Percentiles rank a stretch among this genome's conserved stretches.
These are phyloP conservation scores for Podarcis siculus DNA, from an alignment of 2,797 vertebrate genomes.

Conservation along the genomic window DNA sequence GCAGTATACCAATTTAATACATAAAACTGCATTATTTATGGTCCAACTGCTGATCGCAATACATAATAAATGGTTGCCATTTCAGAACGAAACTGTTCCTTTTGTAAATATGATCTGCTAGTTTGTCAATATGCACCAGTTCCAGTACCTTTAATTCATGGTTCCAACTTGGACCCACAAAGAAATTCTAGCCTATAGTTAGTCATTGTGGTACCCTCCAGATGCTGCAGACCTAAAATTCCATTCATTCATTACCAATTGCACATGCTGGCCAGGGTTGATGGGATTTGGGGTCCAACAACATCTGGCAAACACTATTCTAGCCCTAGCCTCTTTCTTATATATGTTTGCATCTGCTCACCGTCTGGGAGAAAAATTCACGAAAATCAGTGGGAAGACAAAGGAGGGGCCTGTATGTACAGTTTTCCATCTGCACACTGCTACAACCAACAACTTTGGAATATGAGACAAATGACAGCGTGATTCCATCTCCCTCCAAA, in stretches of 20 bases:
- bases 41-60: neutral
- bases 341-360: neutral
- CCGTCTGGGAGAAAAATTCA: neutral
- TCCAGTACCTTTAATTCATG: neutral
- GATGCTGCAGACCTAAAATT: too few species aligned
- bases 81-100: neutral
- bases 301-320: too few species aligned
- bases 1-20: too few species aligned
- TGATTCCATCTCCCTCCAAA: fast-evolving
- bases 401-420: neutral
- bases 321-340: neutral
- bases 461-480: neutral
- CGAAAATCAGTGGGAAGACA: neutral
- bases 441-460: neutral
- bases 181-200: too few species aligned
- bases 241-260: too few species aligned
- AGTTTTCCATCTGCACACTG: neutral
- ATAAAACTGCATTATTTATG: neutral
- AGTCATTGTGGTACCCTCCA: too few species aligned
- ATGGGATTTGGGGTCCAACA: too few species aligned
- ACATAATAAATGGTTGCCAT: neutral
- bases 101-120: neutral
- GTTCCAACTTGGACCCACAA: too few species aligned
- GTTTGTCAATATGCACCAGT: neutral
- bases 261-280: too few species aligned